phyloP scores from a whole-genome alignment of 2,113 vertebrate genomes.

The Arenaria interpres region DNA sequence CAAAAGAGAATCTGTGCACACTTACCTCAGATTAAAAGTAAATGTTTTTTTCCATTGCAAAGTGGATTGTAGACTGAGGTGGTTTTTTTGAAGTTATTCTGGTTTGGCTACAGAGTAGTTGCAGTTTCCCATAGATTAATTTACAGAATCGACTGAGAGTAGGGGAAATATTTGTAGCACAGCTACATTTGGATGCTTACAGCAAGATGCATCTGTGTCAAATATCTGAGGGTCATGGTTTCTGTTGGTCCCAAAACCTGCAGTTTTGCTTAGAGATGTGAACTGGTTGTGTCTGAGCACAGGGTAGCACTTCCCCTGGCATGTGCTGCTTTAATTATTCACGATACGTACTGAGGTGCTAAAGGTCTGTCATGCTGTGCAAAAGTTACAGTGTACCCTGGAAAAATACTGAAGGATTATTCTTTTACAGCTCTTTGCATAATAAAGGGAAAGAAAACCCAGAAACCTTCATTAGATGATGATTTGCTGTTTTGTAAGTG shows the following conservation, averaged over 20 bases:
- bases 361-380: not conserved
- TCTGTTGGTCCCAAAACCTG: not conserved
- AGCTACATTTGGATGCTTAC: not conserved
- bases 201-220: not conserved
- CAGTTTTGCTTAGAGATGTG: not conserved
- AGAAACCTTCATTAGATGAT: not conserved
- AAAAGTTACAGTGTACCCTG: not conserved
- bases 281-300: not conserved
- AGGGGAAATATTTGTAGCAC: not conserved
- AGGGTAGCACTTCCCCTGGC: not conserved
- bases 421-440: not conserved
- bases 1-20: not conserved
- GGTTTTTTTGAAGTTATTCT: conserved; percentile 4
- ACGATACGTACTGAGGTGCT: not conserved
- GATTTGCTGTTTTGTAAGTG: not conserved
- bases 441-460: not conserved
- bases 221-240: not conserved
- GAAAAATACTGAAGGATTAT: conserved; percentile 3
- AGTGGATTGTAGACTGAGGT: not conserved
- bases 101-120: conserved; percentile 1
- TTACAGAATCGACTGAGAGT: not conserved
- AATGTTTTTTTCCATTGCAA: not conserved
- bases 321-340: conserved; percentile 6
- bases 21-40: not conserved
- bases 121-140: not conserved